These are phyloP conservation scores for Ceratotherium simum DNA, from an alignment of 2,113 vertebrate species.

Conservation along the genomic window DNA sequence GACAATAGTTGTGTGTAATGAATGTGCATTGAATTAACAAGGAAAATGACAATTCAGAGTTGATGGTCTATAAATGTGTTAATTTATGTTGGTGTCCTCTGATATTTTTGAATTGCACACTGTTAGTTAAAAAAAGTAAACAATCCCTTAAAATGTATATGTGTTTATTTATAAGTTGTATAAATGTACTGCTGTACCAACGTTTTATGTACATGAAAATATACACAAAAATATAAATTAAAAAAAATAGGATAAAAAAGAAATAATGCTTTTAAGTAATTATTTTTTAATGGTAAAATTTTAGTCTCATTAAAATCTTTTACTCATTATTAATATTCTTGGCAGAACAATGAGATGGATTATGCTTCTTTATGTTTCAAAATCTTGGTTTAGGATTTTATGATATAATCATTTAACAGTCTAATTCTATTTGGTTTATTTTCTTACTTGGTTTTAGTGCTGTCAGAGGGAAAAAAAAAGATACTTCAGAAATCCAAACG, in stretches of 20 bases:
- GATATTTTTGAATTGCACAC: neutral
- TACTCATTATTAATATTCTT: neutral
- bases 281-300: constrained; percentile 18
- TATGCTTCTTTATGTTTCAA: neutral
- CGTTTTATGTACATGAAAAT: constrained; percentile 37
- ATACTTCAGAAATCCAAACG: neutral
- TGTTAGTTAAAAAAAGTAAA: constrained; percentile 21
- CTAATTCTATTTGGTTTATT: neutral
- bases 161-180: neutral
- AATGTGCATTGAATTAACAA: constrained; percentile 17
- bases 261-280: constrained; percentile 24
- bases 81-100: neutral
- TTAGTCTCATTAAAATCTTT: constrained; percentile 33
- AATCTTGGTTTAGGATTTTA: constrained; percentile 15
- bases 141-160: neutral
- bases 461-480: neutral
- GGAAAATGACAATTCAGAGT: constrained; percentile 23
- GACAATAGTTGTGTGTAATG: neutral
- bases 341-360: neutral
- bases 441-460: neutral
- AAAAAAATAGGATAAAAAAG: constrained; percentile 17
- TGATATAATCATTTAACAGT: neutral
- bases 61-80: constrained; percentile 34
- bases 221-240: neutral
- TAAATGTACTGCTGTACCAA: neutral